Conservation (phyloP, 37 sponge, comb jelly and placozoan species). For the Hormiphora californensis region DNA sequence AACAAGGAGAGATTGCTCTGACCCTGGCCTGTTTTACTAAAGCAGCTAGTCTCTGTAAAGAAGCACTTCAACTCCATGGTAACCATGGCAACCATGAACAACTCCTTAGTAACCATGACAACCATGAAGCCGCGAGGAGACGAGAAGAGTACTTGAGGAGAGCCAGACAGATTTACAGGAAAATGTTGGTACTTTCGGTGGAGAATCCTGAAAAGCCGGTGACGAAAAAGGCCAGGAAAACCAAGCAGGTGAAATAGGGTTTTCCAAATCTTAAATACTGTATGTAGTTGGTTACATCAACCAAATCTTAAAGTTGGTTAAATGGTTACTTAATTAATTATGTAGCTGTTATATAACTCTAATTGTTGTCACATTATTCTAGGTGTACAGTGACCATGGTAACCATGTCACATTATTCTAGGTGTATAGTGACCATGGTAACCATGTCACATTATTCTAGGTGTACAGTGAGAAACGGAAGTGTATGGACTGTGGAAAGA, state of each 20-base stretch:
- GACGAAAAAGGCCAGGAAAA: background rate
- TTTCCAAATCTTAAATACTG: too few species aligned
- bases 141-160: background rate
- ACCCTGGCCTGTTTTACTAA: constrained; percentile 2
- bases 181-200: background rate
- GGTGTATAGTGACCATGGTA: too few species aligned
- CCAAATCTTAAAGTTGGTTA: too few species aligned
- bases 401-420: too few species aligned
- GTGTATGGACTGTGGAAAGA: background rate
- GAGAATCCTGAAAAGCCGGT: background rate
- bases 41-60: background rate
- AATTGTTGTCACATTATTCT: too few species aligned
- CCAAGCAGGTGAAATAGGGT: constrained; percentile 14
- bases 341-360: too few species aligned
- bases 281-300: too few species aligned
- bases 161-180: constrained; percentile 15
- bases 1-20: background rate
- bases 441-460: too few species aligned
- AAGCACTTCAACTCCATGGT: background rate
- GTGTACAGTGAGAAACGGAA: background rate
- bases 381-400: too few species aligned
- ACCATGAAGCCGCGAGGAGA: too few species aligned
- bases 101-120: background rate
- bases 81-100: background rate
- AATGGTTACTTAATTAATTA: too few species aligned